Evolutionary conservation across 2,797 vertebrate genomes (phyloP).

Genomic region (Bradypodion ventrale): DNA sequence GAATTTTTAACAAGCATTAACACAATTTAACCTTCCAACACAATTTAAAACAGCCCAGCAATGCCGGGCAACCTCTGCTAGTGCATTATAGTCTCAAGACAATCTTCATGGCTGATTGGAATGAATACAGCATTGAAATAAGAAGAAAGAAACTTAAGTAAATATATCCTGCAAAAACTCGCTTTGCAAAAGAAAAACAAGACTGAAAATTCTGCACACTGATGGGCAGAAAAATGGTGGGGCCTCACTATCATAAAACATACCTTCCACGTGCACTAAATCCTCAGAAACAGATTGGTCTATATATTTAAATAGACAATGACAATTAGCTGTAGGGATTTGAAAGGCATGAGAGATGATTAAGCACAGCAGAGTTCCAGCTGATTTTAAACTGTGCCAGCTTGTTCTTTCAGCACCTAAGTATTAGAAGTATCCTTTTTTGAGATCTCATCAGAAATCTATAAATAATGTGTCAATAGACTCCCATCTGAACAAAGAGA

Average conservation of each 20-base stretch:
- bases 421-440: not conserved
- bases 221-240: not conserved
- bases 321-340: not conserved
- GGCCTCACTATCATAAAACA: not conserved
- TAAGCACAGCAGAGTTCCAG: not conserved
- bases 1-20: no score
- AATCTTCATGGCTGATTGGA: no score
- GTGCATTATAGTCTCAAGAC: no score
- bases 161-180: no score
- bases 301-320: not conserved
- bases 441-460: slow-evolving; percentile 29
- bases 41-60: no score
- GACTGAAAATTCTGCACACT: not conserved
- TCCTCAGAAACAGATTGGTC: not conserved
- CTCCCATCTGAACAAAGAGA: slow-evolving; percentile 38
- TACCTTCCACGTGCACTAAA: not conserved
- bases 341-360: not conserved
- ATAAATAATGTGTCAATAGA: slow-evolving; percentile 46
- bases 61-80: no score
- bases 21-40: no score
- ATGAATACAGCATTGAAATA: no score
- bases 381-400: not conserved
- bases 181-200: no score
- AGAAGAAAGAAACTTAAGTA: no score
- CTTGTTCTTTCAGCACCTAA: not conserved